Evolutionary conservation across 2,113 vertebrate genomes (phyloP), one percentile per base, ranked within the genome.

Genomic region (Odocoileus virginianus): DNA sequence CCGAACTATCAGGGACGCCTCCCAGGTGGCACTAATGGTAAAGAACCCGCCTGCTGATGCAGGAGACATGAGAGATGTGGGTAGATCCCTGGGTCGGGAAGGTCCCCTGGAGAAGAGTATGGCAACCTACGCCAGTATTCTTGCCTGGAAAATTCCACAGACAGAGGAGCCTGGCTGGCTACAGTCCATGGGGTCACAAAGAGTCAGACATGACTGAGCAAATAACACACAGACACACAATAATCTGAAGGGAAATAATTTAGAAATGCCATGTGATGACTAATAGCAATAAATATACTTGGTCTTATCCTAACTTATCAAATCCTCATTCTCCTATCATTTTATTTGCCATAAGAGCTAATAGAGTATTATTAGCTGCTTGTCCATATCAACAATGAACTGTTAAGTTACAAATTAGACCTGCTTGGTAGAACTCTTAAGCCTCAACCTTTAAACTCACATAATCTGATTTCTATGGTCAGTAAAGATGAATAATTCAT

Each of bases 401-500:
- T 61, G 28, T 28, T 87, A 93, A 79, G 50, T 58, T 71, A 23
- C 40, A 87, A 76, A 92, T 82, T 54, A 84, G 74, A 78, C 14
- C 50, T 89, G 50, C 55, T 55, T 25, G 55, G 12, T 40, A 45
- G 83, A 91, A 79, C 40, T 23, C 45, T 36, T 45, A 40, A 89
- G 21, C 10, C 11, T 79, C 71, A 43, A n/a, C 27, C 17, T 84
- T 91, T 95, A 54, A 60, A 67, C 36, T 52, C 47, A 60, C 89
- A 81, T 58, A 82, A 52, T 87, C 7, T 40, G 45, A 95, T 97
- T 89, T 87, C 61, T 90, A 10, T 86, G 36, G 85, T 94, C 95
- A 90, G 67, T 12, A 91, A 79, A 95, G 16, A 74, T 95, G 79
- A 97, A 97, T 47, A 7, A 92, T 96, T 96, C 83, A 33, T 95